Evolutionary conservation across 2,113 vertebrate species (phyloP).

Genomic region (Thomomys bottae): DNA sequence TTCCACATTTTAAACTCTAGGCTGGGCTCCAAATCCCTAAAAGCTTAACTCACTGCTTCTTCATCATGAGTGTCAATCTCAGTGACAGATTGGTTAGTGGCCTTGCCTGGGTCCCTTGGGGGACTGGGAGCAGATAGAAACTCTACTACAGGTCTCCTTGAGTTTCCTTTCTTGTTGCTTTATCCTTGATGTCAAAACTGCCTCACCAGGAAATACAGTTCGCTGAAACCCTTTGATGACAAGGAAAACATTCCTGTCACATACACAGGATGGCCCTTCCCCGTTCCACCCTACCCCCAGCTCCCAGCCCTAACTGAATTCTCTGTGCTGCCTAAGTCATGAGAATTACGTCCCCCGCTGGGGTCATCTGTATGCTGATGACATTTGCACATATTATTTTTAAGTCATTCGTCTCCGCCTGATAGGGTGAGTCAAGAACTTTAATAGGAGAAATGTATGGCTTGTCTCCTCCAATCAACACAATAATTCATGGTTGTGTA

Average conservation of each 20-base stretch:
- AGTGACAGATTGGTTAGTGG: background rate
- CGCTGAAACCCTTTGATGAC: background rate
- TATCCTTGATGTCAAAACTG: background rate
- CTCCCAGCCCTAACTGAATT: background rate
- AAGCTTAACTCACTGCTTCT: background rate
- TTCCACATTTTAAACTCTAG: background rate
- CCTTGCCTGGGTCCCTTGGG: background rate
- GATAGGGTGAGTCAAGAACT: slow-evolving; percentile 67
- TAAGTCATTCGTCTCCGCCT: slow-evolving; percentile 79
- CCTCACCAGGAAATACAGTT: background rate
- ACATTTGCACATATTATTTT: slow-evolving; percentile 76
- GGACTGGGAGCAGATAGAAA: background rate
- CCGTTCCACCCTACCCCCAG: too few species aligned
- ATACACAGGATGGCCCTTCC: background rate
- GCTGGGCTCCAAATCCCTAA: background rate
- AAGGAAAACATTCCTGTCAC: background rate
- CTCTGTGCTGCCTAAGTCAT: background rate
- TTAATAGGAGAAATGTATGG: slow-evolving; percentile 80
- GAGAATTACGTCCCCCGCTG: slow-evolving; percentile 61
- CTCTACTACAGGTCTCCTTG: background rate
- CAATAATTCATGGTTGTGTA: slow-evolving; percentile 56
- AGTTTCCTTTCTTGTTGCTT: background rate
- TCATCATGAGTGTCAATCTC: background rate
- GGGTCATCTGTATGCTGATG: slow-evolving; percentile 60
- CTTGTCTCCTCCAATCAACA: slow-evolving; percentile 65